Percentiles rank a stretch among this genome's conserved stretches.
Evolutionary conservation across 2,888 invertebrate genomes (phyloP).

Genomic region (Nipponacmea schrenckii): DNA sequence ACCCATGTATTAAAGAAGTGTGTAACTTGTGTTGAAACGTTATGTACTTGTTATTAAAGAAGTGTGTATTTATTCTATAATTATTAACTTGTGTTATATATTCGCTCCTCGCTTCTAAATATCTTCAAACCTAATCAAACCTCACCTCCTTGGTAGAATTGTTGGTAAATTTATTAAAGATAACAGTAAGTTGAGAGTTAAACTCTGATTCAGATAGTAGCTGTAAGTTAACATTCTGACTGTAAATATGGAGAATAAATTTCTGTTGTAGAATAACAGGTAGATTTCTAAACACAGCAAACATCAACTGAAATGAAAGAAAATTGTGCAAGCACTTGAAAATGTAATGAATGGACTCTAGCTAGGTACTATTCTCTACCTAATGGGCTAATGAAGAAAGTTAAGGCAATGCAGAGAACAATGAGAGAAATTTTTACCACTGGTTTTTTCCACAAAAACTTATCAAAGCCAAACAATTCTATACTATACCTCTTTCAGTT

Average conservation of each 20-base stretch:
- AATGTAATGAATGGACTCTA: not conserved
- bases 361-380: no score
- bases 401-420: not conserved
- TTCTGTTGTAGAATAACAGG: not conserved
- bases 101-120: no score
- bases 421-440: not conserved
- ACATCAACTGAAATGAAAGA: not conserved
- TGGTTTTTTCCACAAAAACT: not conserved
- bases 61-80: no score
- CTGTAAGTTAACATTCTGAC: not conserved
- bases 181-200: not conserved
- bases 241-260: not conserved
- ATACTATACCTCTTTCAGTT: no score
- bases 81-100: no score
- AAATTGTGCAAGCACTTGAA: not conserved
- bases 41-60: no score
- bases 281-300: not conserved
- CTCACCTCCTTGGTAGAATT: not conserved
- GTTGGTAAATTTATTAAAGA: not conserved
- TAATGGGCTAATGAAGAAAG: no score
- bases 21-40: no score
- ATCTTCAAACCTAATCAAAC: no score
- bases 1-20: no score
- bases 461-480: not conserved
- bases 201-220: not conserved